These are phyloP conservation scores for Anoplolepis gracilipes DNA, from an alignment of 1,140 invertebrate species.

Conservation along the genomic window DNA sequence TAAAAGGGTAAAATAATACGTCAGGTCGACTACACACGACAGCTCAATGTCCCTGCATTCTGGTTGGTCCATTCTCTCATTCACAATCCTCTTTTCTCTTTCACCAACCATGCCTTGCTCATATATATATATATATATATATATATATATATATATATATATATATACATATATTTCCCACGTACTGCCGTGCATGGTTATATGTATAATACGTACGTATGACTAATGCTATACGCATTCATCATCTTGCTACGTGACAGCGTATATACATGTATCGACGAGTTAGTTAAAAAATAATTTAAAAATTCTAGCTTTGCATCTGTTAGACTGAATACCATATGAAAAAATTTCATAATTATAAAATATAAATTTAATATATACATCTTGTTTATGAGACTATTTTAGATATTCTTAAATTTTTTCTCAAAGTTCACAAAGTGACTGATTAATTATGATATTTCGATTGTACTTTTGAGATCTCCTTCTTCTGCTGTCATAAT, in stretches of 20 bases:
- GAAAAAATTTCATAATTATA: neutral
- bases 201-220: neutral
- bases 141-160: too few species aligned
- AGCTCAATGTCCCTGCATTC: constrained; percentile 69
- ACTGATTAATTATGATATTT: neutral
- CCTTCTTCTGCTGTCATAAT: neutral
- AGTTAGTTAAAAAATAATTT: neutral
- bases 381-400: neutral
- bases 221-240: constrained; percentile 41
- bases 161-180: too few species aligned
- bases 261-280: neutral
- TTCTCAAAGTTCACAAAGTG: neutral
- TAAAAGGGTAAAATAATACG: constrained; percentile 79
- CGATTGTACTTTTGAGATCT: too few species aligned
- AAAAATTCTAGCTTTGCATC: neutral
- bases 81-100: constrained; percentile 10
- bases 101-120: neutral
- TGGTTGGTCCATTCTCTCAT: neutral
- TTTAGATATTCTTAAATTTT: neutral
- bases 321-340: neutral
- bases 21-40: constrained; percentile 75
- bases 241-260: constrained; percentile 35
- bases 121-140: too few species aligned
- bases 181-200: neutral
- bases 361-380: constrained; percentile 3